Conservation (phyloP, 2,888 invertebrate genomes). For the Philaethria dido region DNA sequence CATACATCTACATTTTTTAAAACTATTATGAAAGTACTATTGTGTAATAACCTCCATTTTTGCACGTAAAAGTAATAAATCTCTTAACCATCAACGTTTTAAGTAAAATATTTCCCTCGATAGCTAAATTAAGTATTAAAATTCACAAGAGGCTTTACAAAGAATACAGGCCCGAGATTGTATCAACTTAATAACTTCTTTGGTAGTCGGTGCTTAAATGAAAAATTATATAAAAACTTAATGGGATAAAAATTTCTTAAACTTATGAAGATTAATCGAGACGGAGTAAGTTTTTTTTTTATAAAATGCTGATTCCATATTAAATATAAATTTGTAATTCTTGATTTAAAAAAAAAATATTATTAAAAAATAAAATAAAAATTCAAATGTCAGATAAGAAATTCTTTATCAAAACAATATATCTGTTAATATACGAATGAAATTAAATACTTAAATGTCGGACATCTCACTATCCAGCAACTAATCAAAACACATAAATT, state of each 20-base stretch:
- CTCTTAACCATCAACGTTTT: slow-evolving; percentile 10
- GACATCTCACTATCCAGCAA: slow-evolving; percentile 37
- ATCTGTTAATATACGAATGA: slow-evolving; percentile 28
- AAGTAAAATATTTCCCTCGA: slow-evolving; percentile 39
- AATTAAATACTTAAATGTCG: slow-evolving; percentile 29
- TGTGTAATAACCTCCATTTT: slow-evolving; percentile 18
- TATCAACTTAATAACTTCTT: slow-evolving; percentile 77
- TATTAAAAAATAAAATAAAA: background rate
- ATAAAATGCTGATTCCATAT: too few species aligned
- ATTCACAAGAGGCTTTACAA: slow-evolving; percentile 62
- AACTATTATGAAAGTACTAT: background rate
- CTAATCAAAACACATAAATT: slow-evolving; percentile 65
- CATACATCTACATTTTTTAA: background rate
- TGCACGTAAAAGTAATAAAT: slow-evolving; percentile 18
- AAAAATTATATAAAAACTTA: slow-evolving; percentile 58
- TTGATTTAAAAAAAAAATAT: background rate
- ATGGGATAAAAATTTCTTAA: slow-evolving; percentile 45
- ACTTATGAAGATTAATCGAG: slow-evolving; percentile 1
- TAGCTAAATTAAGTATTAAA: slow-evolving; percentile 57
- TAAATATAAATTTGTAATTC: too few species aligned
- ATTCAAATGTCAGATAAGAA: background rate
- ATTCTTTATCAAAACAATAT: background rate
- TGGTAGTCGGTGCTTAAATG: slow-evolving; percentile 56
- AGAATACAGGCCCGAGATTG: slow-evolving; percentile 65
- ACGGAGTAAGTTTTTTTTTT: too few species aligned